Percentiles rank a stretch among this genome's conserved stretches.
Evolutionary conservation across 2,888 invertebrate species (phyloP).

Genomic region (Spilarctia lutea): DNA sequence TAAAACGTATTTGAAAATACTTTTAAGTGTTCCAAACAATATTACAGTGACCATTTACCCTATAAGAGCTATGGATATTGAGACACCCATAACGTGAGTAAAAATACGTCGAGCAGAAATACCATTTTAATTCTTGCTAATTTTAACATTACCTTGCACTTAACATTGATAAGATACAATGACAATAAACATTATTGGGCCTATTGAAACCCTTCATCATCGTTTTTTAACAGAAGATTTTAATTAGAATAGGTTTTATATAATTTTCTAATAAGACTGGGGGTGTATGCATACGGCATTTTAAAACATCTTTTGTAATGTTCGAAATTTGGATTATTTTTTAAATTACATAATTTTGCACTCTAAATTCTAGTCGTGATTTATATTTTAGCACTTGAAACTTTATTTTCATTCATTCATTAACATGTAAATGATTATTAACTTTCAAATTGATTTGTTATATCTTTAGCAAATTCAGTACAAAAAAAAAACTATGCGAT

Average conservation of each 20-base stretch:
- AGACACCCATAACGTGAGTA: slow-evolving; percentile 50
- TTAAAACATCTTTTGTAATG: background rate
- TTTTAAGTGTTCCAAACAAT: slow-evolving; percentile 51
- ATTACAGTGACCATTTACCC: slow-evolving; percentile 43
- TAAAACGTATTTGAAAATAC: slow-evolving; percentile 66
- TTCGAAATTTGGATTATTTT: background rate
- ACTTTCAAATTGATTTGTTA: too few relatives aligned
- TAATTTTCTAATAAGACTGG: background rate
- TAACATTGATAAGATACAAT: slow-evolving; percentile 48
- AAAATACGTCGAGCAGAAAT: slow-evolving; percentile 37
- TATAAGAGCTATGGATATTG: slow-evolving; percentile 56
- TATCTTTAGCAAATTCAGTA: too few relatives aligned
- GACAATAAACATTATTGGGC: slow-evolving; percentile 36
- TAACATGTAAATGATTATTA: too few relatives aligned
- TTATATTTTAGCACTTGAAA: too few relatives aligned
- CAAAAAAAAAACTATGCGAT: too few relatives aligned
- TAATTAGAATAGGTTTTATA: background rate
- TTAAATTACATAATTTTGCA: background rate
- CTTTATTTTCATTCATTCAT: too few relatives aligned
- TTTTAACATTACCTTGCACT: slow-evolving; percentile 50
- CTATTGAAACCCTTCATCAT: background rate
- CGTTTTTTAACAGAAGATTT: background rate
- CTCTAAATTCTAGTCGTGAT: too few relatives aligned
- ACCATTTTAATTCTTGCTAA: background rate
- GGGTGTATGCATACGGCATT: background rate